These are phyloP conservation scores for Cetoscarus ocellatus DNA, from an alignment of 2,797 vertebrate species.

Conservation along the genomic window DNA sequence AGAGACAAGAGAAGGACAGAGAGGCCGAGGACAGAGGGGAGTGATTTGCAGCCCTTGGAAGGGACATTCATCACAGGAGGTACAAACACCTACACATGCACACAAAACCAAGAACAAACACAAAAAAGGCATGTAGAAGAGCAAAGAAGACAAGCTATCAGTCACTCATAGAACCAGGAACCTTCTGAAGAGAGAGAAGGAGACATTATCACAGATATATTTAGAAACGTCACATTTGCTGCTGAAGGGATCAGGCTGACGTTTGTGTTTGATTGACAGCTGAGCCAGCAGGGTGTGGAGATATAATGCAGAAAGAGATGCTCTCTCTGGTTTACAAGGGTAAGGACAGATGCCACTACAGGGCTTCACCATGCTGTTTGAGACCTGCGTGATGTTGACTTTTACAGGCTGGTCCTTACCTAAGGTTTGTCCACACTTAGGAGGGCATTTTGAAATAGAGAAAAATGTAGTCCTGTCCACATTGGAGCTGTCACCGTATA, in stretches of 20 bases:
- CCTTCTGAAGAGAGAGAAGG: background rate
- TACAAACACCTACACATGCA: constrained; percentile 11
- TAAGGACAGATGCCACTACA: constrained; percentile 7
- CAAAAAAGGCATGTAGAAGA: background rate
- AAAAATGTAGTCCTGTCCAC: no score
- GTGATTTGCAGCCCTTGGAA: constrained; percentile 38
- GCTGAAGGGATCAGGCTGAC: background rate
- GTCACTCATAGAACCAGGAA: background rate
- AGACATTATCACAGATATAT: background rate
- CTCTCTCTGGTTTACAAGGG: constrained; percentile 34
- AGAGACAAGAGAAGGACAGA: constrained; percentile 16
- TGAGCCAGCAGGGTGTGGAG: constrained; percentile 7
- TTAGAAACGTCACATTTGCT: background rate
- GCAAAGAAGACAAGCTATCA: background rate
- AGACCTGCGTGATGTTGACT: constrained; percentile 4
- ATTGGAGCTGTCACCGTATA: no score
- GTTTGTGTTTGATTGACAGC: constrained; percentile 42
- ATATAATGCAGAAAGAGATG: constrained; percentile 4
- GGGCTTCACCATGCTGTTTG: background rate
- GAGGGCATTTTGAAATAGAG: no score
- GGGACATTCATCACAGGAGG: constrained; percentile 45
- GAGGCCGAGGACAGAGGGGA: constrained; percentile 23
- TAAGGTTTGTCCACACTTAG: no score
- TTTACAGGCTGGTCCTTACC: background rate
- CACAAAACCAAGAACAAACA: constrained; percentile 13